These are phyloP conservation scores for Mythimna albipuncta DNA, from an alignment of 2,888 invertebrate species.

Conservation along the genomic window DNA sequence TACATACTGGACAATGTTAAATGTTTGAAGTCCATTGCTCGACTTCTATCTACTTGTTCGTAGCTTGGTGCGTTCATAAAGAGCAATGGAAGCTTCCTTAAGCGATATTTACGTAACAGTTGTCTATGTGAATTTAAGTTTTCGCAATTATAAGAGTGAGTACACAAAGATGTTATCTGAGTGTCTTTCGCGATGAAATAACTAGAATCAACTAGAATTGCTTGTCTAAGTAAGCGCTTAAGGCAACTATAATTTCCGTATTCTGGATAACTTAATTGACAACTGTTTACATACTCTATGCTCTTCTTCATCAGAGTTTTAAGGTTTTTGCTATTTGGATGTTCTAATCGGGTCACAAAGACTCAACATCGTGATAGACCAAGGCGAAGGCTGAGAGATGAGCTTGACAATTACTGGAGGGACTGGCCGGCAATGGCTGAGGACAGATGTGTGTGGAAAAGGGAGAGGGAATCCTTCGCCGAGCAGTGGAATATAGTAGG, in stretches of 20 bases:
- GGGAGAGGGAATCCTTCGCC: too few species aligned
- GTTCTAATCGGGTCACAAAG: neutral
- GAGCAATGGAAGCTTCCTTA: constrained; percentile 2
- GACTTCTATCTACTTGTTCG: neutral
- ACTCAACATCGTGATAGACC: too few species aligned
- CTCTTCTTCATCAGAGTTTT: too few species aligned
- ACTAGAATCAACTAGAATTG: neutral
- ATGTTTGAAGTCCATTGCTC: constrained; percentile 1
- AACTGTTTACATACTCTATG: neutral
- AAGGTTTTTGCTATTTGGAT: neutral
- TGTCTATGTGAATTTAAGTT: neutral
- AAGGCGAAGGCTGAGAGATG: too few species aligned
- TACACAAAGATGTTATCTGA: neutral
- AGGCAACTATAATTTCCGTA: neutral
- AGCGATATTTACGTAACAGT: neutral
- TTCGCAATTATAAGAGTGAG: neutral
- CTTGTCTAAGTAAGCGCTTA: neutral
- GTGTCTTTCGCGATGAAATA: neutral
- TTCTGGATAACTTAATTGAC: neutral
- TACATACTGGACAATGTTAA: neutral
- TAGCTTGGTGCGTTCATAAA: neutral
- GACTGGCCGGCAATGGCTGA: too few species aligned
- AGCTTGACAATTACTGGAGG: too few species aligned
- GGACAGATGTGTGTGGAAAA: too few species aligned
- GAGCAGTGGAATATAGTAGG: too few species aligned